Base-by-base conservation (phyloP, 1,140 invertebrate species). In the Diorhabda sublineata region DNA sequence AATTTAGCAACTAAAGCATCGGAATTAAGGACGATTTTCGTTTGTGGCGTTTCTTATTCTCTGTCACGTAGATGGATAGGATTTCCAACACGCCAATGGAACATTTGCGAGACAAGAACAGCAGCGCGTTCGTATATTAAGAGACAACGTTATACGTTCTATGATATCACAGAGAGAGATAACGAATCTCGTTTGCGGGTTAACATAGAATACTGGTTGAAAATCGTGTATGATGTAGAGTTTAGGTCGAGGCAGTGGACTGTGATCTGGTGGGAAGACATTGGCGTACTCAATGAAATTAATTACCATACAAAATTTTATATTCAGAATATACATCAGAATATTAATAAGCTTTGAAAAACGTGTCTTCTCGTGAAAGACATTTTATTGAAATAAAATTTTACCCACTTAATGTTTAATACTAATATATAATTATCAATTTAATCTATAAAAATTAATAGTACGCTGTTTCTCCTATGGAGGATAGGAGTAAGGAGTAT, bases 101-200 rank as follows among this genome's bases (percentile, higher is more conserved):
- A 57, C 65, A 67, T 57, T 58, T 67, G 65, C 58, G 44, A 67
- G 65, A 65, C 42, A 65, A 65, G 26, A 65, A 67, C 65, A 45
- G 65, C 65, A 45, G 65, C 52, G 44, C 47, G n/a, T 59, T 45
- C 5, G 7, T 43, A 67, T 26, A 67, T 26, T 26, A 58, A 67
- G 45, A 67, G 65, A 67, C 45, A 41, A 47, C 57, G 41, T 11
- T 67, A 67, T 59, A 7, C 5, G 45, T 45, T 45, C 11, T 7
- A 11, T 26, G 9, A 42, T 26, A 56, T 60, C n/a, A 26, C n/a
- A 7, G 65, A 67, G 57, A 59, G 65, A 67, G 65, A 67, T n/a
- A 43, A 43, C 5, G 5, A 5, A 26, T 45, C 65, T 45, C 57
- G 57, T 42, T 60, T 67, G 58, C 45, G 44, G 45, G 43, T n/a